Percentiles rank a stretch among this genome's conserved stretches.
Evolutionary conservation across 2,888 invertebrate genomes (phyloP).

Genomic region (Clunio marinus): DNA sequence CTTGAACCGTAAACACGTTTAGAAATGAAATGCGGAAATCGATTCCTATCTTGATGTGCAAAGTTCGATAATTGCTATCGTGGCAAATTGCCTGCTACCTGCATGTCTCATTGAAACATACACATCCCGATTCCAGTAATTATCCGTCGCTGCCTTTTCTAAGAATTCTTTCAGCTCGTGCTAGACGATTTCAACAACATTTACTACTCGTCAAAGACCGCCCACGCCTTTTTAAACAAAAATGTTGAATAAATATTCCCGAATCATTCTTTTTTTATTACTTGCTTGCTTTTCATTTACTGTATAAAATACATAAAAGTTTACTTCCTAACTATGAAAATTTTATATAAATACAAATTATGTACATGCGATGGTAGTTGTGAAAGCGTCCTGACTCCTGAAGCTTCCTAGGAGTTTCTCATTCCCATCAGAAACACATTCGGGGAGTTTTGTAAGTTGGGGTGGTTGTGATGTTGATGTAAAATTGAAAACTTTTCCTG

Average conservation of each 20-base stretch:
- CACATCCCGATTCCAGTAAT: neutral
- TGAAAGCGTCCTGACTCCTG: neutral
- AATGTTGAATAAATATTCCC: no score
- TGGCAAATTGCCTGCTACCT: neutral
- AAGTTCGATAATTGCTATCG: neutral
- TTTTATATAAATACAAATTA: neutral
- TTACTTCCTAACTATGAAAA: neutral
- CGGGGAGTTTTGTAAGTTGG: no score
- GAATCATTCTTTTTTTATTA: no score
- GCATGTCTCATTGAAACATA: neutral
- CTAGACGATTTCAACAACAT: neutral
- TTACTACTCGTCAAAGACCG: no score
- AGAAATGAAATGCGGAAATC: conserved; percentile 4
- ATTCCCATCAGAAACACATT: neutral
- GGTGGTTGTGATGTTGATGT: neutral
- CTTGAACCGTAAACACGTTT: neutral
- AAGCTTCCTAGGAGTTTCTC: neutral
- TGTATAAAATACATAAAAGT: no score
- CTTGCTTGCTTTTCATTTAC: no score
- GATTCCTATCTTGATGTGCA: conserved; percentile 8
- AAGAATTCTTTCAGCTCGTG: neutral
- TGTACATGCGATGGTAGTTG: neutral
- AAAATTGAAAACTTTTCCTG: neutral
- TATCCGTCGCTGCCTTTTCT: neutral
- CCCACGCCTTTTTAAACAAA: no score